Conservation (phyloP, 2,797 vertebrate genomes). For the Sternarchorhynchus goeldii region DNA sequence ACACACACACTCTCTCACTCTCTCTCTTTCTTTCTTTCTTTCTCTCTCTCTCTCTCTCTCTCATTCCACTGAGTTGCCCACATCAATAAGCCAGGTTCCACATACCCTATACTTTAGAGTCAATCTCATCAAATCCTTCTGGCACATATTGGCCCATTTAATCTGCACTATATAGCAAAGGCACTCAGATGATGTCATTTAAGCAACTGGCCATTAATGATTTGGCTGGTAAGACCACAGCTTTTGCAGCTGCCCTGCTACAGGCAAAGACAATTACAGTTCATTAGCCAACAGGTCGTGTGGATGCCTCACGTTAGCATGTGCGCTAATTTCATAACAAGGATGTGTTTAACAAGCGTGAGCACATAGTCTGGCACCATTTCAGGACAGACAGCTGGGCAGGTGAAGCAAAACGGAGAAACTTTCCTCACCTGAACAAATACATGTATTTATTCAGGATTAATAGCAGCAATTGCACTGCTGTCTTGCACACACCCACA, state of each 20-base stretch:
- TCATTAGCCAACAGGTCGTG: slow-evolving; percentile 25
- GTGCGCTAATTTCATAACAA: slow-evolving; percentile 22
- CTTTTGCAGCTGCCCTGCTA: slow-evolving; percentile 60
- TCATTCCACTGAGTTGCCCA: slow-evolving; percentile 3
- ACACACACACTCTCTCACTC: slow-evolving; percentile 7
- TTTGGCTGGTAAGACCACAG: slow-evolving; percentile 55
- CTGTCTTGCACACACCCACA: slow-evolving; percentile 40
- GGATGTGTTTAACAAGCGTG: slow-evolving; percentile 52
- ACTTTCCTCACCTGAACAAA: slow-evolving; percentile 80
- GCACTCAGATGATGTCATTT: slow-evolving; percentile 64
- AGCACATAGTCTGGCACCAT: slow-evolving; percentile 36
- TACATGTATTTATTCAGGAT: slow-evolving; percentile 76
- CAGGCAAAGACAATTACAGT: slow-evolving; percentile 32
- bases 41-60: no score
- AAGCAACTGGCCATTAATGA: slow-evolving; percentile 69
- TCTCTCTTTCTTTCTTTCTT: no score
- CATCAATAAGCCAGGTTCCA: slow-evolving; percentile 6
- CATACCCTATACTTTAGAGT: slow-evolving; percentile 23
- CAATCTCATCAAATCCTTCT: slow-evolving; percentile 34
- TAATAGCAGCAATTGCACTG: slow-evolving; percentile 57
- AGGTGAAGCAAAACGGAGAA: slow-evolving; percentile 55
- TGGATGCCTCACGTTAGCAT: slow-evolving; percentile 7
- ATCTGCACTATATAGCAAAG: slow-evolving; percentile 21
- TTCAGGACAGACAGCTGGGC: slow-evolving; percentile 62
- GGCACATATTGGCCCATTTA: slow-evolving; percentile 23